These are phyloP conservation scores for Typhlichthys eigenmanni DNA, from an alignment of 2,797 vertebrate genomes.

Conservation along the genomic window DNA sequence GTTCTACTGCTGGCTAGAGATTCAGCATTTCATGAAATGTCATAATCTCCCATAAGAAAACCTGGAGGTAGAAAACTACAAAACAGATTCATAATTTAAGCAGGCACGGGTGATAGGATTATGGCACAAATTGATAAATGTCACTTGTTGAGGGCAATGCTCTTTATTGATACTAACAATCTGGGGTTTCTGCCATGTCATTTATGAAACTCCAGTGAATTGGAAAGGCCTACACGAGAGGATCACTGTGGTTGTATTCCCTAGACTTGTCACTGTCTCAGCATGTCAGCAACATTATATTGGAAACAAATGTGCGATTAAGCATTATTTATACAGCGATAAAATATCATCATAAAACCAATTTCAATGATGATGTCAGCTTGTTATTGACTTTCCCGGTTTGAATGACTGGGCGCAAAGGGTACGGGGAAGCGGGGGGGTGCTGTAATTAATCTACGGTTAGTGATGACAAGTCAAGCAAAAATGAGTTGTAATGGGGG, in stretches of 20 bases:
- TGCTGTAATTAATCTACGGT: constrained; percentile 82
- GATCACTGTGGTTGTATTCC: background rate
- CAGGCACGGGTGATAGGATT: background rate
- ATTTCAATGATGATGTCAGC: constrained; percentile 90
- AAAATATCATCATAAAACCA: constrained; percentile 37
- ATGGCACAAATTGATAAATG: background rate
- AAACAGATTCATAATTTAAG: constrained; percentile 2
- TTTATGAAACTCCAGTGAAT: too few species aligned
- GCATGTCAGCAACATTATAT: background rate
- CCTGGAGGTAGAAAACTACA: background rate
- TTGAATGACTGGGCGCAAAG: constrained; percentile 88
- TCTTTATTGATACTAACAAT: background rate
- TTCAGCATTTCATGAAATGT: constrained; percentile 50
- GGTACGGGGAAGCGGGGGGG: constrained; percentile 66
- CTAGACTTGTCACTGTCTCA: background rate
- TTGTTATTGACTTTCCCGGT: constrained; percentile 92
- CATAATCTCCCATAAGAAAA: constrained; percentile 44
- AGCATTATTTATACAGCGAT: constrained; percentile 24
- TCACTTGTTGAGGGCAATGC: constrained; percentile 18
- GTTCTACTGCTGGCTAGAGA: constrained; percentile 5
- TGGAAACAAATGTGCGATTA: constrained; percentile 20
- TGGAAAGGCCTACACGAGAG: too few species aligned
- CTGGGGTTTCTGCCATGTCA: background rate
- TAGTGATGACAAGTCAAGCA: constrained; percentile 81
- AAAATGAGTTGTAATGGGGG: constrained; percentile 81